phyloP scores from a whole-genome alignment of 2,113 vertebrate species.

The Atherinomorus stipes region DNA sequence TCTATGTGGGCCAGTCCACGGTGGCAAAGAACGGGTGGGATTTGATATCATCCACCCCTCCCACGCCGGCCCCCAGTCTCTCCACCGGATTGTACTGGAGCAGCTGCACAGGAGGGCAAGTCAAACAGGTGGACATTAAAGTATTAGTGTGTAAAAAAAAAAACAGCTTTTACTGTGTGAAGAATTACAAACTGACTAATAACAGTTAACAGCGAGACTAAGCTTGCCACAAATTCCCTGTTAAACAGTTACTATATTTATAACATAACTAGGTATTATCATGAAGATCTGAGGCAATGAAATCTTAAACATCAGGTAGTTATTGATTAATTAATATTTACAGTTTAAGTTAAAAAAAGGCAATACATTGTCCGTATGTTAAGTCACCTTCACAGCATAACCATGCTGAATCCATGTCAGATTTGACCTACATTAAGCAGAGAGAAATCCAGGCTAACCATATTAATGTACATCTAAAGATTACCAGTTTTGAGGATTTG shows the following conservation, averaged over 20 bases:
- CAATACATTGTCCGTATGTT: background rate
- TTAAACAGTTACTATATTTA: background rate
- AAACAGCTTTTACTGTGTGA: background rate
- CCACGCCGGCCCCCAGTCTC: constrained; percentile 92
- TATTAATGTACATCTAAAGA: constrained; percentile 44
- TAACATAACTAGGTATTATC: background rate
- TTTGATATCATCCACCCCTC: constrained; percentile 96
- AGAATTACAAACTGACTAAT: background rate
- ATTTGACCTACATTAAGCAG: constrained; percentile 16
- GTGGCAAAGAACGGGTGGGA: constrained; percentile 95
- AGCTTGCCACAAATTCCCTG: too few species aligned
- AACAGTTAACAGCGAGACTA: too few species aligned
- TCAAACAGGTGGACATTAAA: constrained; percentile 11
- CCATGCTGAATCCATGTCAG: background rate
- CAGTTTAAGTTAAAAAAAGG: background rate
- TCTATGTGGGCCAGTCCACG: constrained; percentile 88
- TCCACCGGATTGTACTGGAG: constrained; percentile 96
- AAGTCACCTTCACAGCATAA: background rate
- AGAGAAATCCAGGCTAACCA: constrained; percentile 27
- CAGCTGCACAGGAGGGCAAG: constrained; percentile 82
- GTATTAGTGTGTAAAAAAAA: background rate
- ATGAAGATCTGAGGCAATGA: background rate
- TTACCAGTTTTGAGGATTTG: constrained; percentile 33
- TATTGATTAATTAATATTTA: background rate
- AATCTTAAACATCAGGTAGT: background rate